Base-by-base conservation (phyloP, 2,113 vertebrate genomes). In the Pseudorectes ferrugineus region DNA sequence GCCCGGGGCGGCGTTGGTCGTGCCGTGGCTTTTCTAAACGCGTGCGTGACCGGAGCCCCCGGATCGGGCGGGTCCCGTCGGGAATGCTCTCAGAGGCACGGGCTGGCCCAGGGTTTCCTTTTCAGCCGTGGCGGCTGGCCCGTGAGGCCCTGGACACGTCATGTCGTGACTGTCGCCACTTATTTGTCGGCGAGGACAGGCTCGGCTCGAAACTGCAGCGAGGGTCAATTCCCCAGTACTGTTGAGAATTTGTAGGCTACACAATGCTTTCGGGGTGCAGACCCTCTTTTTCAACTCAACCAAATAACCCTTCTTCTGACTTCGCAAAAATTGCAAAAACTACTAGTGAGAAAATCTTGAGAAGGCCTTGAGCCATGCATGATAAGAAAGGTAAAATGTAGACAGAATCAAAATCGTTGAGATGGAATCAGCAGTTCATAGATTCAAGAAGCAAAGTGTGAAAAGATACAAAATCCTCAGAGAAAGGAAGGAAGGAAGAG, bases 211-310 rank as follows among this genome's bases (percentile, higher is more conserved):
- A 6, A 4, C 33, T 5, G 36, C 51, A 10, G 35, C 11, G 18
- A 16, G 17, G 31, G 18, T 20, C 14, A 31, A 0, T 16, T 23
- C 25, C 12, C 12, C 14, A 9, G 8, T 5, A 3, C 10, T 20
- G 7, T 9, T 43, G 16, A 11, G 29, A 17, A 42, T 59, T 5
- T 14, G 17, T 54, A 58, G 48, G 35, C 19, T 55, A 8, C 0
- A 1, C 12, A 4, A 0, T 5, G 14, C 35, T 24, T 20, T 2
- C 10, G 11, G 59, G 22, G 17, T n/a, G 29, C 31, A 17, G 29
- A 7, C 33, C 9, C 14, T 29, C 21, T 51, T 36, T 26, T 46
- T n/a, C 33, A 42, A 31, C 35, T 35, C 52, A 36, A 2, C 6
- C 3, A 6, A 72, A 29, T 45, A 52, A 38, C 15, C 23, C 17